Evolutionary conservation across 2,113 vertebrate genomes (phyloP), one percentile per base, ranked within the genome.

Genomic region (Puntigrus tetrazona): DNA sequence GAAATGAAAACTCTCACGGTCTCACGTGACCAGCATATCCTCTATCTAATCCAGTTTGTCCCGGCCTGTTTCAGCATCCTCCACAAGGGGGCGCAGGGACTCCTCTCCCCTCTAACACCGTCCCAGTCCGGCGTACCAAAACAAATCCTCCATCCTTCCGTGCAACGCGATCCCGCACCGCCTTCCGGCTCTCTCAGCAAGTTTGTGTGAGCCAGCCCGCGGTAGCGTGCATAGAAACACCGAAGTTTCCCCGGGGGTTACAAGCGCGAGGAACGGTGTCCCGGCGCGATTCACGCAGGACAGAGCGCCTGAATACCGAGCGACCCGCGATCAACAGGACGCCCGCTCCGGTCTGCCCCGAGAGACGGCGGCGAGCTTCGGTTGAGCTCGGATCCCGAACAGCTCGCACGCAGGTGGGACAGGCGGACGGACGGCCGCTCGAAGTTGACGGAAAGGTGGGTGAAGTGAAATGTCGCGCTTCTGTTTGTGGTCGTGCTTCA

Each of bases 21-120:
- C 13, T 31, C 27, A 29, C 45, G 73, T 74, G 43, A 74, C 6
- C 25, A 20, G 18, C 14, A 14, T n/a, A 29, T 29, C 43, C n/a
- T 74, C 22, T 8, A n/a, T n/a, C 0, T 25, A 43, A 29, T 45
- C 73, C 9, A 72, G n/a, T 18, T 34, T 3, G 36, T 38, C 13
- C 50, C 1, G 45, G 73, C 7, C 25, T 75, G 18, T 38, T 10
- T 18, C 9, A 18, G 38, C 29, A 72, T 20, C 65, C 11, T 10
- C 89, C 92, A 91, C 88, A 75, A 29, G 92, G 27, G 63, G 92
- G 87, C 86, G 73, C 59, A 36, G 9, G 16, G 11, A 70, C 59
- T 14, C 74, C 16, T 57, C 59, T 31, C 18, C n/a, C 55, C 31
- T 22, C 78, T 22, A 43, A 77, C 81, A 41, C 72, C 69, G 80